Evolutionary conservation across 1,140 invertebrate species (phyloP).

Genomic region (Oedothorax gibbosus): DNA sequence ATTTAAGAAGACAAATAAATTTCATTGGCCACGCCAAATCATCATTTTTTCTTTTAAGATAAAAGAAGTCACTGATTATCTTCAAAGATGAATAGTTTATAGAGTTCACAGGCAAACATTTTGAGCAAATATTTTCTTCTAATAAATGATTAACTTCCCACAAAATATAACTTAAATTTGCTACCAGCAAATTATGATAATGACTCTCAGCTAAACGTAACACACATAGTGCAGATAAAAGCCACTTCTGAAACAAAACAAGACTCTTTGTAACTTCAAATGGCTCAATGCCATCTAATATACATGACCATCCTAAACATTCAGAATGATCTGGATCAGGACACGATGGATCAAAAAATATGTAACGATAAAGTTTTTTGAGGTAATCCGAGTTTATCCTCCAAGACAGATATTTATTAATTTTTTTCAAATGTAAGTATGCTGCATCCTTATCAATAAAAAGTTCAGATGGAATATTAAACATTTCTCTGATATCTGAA

Average conservation of each 20-base stretch:
- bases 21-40: slow-evolving; percentile 24
- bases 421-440: slow-evolving; percentile 4
- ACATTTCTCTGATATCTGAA: neutral
- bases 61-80: slow-evolving; percentile 12
- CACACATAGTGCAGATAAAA: slow-evolving; percentile 19
- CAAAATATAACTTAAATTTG: slow-evolving; percentile 31
- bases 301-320: neutral
- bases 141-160: slow-evolving; percentile 23
- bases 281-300: neutral
- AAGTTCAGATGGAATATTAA: neutral
- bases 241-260: neutral
- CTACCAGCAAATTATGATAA: slow-evolving; percentile 15
- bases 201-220: neutral
- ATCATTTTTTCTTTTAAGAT: slow-evolving; percentile 1
- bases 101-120: neutral
- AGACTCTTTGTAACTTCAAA: neutral
- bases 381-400: neutral
- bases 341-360: slow-evolving; percentile 9
- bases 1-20: slow-evolving; percentile 16
- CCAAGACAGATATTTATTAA: slow-evolving; percentile 4
- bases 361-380: neutral
- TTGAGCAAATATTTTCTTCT: slow-evolving; percentile 8
- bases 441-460: slow-evolving; percentile 6
- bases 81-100: neutral
- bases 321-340: neutral